phyloP scores from a whole-genome alignment of 2,888 invertebrate genomes.

The Eristalis pertinax region DNA sequence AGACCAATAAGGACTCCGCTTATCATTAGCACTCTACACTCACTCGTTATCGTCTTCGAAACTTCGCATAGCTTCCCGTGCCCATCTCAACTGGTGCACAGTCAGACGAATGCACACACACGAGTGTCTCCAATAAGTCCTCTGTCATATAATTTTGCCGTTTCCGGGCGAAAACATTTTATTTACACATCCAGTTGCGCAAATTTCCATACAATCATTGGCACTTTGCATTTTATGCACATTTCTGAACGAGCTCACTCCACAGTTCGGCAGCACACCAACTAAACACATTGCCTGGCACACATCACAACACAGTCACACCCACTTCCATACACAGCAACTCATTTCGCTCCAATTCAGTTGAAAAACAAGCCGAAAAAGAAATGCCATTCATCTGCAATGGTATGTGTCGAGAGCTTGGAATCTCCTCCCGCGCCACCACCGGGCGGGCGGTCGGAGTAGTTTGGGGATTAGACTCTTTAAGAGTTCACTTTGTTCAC shows the following conservation, averaged over 20 bases:
- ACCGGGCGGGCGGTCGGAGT: not conserved
- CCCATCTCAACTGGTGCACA: not conserved
- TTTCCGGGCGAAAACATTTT: conserved; percentile 35
- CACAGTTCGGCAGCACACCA: not conserved
- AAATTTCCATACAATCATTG: conserved; percentile 47
- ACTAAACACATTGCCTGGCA: not conserved
- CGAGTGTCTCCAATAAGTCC: not conserved
- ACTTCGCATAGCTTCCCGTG: not conserved
- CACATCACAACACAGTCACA: not conserved
- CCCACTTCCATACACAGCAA: not conserved
- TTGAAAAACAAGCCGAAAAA: not conserved
- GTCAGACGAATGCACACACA: not conserved
- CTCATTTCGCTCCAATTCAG: not conserved
- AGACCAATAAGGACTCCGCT: not conserved
- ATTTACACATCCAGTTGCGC: conserved; percentile 33
- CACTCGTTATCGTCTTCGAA: no score
- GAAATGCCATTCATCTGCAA: not conserved
- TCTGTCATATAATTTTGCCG: not conserved
- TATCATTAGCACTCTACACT: not conserved
- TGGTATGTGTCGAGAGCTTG: not conserved
- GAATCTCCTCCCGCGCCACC: not conserved
- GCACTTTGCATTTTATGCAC: conserved; percentile 35
- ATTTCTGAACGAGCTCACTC: conserved; percentile 1
- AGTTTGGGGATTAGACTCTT: not conserved
- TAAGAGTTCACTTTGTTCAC: not conserved